Conservation (phyloP, 2,888 invertebrate genomes). For the Cerceris ruficornis region DNA sequence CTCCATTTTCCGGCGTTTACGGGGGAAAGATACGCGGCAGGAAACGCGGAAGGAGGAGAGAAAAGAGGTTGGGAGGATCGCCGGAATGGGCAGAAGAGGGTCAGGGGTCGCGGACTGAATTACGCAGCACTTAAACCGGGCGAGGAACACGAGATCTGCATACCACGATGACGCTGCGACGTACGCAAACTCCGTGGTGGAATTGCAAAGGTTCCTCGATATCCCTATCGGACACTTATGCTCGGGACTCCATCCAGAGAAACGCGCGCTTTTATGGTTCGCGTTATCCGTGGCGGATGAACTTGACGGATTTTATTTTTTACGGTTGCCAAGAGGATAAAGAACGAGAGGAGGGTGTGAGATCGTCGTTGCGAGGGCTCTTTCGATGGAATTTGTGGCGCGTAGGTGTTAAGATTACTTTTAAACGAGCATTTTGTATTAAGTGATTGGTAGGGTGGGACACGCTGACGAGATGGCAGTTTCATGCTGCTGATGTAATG, state of each 20-base stretch:
- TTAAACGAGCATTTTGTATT: too few relatives aligned
- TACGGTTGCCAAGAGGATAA: too few relatives aligned
- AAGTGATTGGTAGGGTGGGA: too few relatives aligned
- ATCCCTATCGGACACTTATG: constrained; percentile 52
- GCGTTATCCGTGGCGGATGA: constrained; percentile 26
- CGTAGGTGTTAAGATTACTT: too few relatives aligned
- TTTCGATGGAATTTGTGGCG: too few relatives aligned
- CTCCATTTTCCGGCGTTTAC: constrained; percentile 15
- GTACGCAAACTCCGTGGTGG: constrained; percentile 38
- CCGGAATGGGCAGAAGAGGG: constrained; percentile 37
- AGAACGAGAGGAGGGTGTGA: too few relatives aligned
- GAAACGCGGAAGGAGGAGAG: not conserved
- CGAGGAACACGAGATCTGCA: constrained; percentile 74
- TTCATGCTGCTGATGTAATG: too few relatives aligned
- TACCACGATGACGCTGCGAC: constrained; percentile 64
- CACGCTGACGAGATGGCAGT: too few relatives aligned
- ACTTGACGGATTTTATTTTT: not conserved
- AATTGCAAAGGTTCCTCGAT: constrained; percentile 54
- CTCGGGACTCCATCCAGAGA: constrained; percentile 27
- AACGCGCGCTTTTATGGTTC: constrained; percentile 51
- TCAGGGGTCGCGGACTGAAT: constrained; percentile 69
- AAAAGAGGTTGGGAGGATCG: constrained; percentile 1
- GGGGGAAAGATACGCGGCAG: not conserved
- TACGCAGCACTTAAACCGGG: constrained; percentile 74
- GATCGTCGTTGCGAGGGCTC: too few relatives aligned